Conservation (phyloP, 2,113 vertebrate species). For the Aegotheles bennettii region DNA sequence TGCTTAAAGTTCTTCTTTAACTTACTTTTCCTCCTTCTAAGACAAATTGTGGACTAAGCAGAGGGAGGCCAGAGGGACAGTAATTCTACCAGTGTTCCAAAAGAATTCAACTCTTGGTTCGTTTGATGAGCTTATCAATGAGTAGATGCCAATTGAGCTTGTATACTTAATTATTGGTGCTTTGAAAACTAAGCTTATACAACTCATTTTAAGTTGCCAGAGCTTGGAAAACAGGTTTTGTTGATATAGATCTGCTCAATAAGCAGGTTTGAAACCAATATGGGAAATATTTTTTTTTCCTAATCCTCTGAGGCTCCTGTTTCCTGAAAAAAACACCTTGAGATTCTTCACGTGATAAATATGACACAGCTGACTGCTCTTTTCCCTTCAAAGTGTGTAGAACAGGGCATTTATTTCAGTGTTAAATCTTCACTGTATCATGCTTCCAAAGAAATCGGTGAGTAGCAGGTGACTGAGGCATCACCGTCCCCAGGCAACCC, state of each 20-base stretch:
- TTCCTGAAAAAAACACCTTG: slow-evolving; percentile 4
- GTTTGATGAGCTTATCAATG: not conserved
- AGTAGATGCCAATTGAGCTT: not conserved
- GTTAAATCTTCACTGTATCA: not conserved
- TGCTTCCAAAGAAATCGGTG: not conserved
- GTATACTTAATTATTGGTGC: not conserved
- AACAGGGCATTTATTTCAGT: not conserved
- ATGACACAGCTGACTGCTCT: not conserved
- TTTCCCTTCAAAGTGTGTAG: not conserved
- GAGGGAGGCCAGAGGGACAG: not conserved
- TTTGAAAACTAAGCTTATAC: not conserved
- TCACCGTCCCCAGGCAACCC: not conserved
- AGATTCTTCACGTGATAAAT: not conserved
- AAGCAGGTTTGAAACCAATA: not conserved
- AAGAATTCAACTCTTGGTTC: not conserved
- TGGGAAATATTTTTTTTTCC: not conserved
- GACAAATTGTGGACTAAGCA: not conserved
- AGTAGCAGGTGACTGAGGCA: not conserved
- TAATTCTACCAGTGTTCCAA: not conserved
- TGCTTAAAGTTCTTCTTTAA: not conserved
- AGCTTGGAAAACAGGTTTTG: slow-evolving; percentile 2
- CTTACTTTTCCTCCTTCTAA: not conserved
- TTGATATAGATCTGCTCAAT: slow-evolving; percentile 18
- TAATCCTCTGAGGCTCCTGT: not conserved
- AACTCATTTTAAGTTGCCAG: not conserved